Evolutionary conservation across 1,140 invertebrate genomes (phyloP).

Genomic region (Eumaeus atala): DNA sequence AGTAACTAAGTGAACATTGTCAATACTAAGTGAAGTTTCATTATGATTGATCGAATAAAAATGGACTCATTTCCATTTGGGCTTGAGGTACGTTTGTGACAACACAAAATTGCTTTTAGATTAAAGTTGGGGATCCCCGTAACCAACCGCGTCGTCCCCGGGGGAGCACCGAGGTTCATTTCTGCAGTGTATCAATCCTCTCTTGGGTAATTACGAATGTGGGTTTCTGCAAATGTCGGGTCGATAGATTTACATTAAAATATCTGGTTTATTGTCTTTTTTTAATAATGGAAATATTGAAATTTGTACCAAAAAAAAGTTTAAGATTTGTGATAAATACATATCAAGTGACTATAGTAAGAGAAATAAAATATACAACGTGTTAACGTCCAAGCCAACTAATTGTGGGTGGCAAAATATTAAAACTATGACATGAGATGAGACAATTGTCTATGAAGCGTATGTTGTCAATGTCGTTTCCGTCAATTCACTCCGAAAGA

Average conservation of each 20-base stretch:
- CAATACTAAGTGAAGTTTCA: slow-evolving; percentile 3
- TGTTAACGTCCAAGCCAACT: no score
- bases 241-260: slow-evolving; percentile 6
- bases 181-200: slow-evolving; percentile 26
- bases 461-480: no score
- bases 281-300: no score
- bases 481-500: no score
- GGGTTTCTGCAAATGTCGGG: slow-evolving; percentile 1
- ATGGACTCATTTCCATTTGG: slow-evolving; percentile 38
- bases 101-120: slow-evolving; percentile 63
- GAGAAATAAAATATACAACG: no score
- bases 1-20: background rate
- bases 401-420: no score
- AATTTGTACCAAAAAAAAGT: no score
- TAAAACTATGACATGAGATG: no score
- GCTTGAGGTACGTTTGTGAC: slow-evolving; percentile 21
- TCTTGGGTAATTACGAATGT: slow-evolving; percentile 16
- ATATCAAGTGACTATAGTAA: no score
- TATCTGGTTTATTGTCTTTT: slow-evolving; percentile 2
- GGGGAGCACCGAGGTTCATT: slow-evolving; percentile 16
- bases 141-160: background rate
- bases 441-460: no score
- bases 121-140: slow-evolving; percentile 40
- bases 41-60: slow-evolving; percentile 47
- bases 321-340: no score